Evolutionary conservation across 2,888 invertebrate species (phyloP).

Genomic region (Ophion obscuratus): DNA sequence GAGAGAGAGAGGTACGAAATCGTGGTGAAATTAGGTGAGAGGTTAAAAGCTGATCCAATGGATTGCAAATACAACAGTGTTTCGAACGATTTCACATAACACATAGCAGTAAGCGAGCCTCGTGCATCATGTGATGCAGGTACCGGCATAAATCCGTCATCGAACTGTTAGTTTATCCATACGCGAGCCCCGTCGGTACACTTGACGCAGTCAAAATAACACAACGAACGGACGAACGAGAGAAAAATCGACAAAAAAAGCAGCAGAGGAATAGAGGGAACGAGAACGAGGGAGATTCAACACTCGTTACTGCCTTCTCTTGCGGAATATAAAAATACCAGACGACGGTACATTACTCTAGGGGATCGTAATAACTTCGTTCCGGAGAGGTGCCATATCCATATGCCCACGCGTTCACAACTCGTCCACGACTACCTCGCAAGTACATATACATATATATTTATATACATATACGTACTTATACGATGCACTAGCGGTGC

Average conservation of each 20-base stretch:
- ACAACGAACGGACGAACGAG: slow-evolving; percentile 12
- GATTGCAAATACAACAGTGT: slow-evolving; percentile 11
- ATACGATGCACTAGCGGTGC: background rate
- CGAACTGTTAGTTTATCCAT: slow-evolving; percentile 49
- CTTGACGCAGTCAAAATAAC: slow-evolving; percentile 58
- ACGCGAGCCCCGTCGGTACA: slow-evolving; percentile 18
- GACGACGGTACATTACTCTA: slow-evolving; percentile 21
- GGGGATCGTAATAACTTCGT: slow-evolving; percentile 42
- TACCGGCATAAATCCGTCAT: slow-evolving; percentile 66
- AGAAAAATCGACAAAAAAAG: slow-evolving; percentile 1
- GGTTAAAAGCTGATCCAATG: slow-evolving; percentile 21
- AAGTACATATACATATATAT: background rate
- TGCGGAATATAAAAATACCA: slow-evolving; percentile 42
- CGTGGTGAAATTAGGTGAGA: slow-evolving; percentile 4
- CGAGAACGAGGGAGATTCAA: slow-evolving; percentile 22
- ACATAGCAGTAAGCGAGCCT: background rate
- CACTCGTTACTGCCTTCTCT: slow-evolving; percentile 18
- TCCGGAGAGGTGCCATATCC: slow-evolving; percentile 46
- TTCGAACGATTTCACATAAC: slow-evolving; percentile 19
- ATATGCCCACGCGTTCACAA: slow-evolving; percentile 45
- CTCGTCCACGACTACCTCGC: slow-evolving; percentile 22
- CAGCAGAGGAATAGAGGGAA: background rate
- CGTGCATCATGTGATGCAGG: slow-evolving; percentile 62
- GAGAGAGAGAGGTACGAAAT: background rate
- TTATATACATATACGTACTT: slow-evolving; percentile 1